Evolutionary conservation across 2,113 vertebrate species (phyloP).

Genomic region (Albula glossodonta): DNA sequence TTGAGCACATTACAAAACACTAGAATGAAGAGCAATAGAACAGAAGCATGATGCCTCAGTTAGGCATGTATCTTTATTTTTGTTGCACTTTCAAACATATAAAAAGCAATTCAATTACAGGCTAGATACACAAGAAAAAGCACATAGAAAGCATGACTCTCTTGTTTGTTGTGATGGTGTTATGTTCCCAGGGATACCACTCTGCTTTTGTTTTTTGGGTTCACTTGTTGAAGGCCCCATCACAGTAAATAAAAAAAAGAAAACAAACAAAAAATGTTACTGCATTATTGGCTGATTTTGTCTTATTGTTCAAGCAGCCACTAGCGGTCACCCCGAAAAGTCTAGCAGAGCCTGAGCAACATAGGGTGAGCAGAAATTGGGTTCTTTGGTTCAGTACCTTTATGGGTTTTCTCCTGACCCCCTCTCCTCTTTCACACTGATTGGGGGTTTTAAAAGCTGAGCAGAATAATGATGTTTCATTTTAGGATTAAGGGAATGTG

Average conservation of each 20-base stretch:
- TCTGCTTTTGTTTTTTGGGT: slow-evolving; percentile 3
- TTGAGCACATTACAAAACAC: no score
- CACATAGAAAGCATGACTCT: background rate
- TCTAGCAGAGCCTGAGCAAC: background rate
- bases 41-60: background rate
- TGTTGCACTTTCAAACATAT: background rate
- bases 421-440: background rate
- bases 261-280: background rate
- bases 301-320: background rate
- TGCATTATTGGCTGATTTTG: background rate
- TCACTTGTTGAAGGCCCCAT: background rate
- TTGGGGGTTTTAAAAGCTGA: background rate
- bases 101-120: slow-evolving; percentile 1
- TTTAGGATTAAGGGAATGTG: background rate
- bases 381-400: background rate
- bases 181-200: slow-evolving; percentile 9
- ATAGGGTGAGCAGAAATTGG: background rate
- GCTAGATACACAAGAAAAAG: background rate
- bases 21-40: no score
- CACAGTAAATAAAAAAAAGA: background rate
- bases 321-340: slow-evolving; percentile 15
- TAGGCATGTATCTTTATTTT: background rate
- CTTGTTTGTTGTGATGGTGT: slow-evolving; percentile 12
- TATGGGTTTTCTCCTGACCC: background rate
- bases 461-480: slow-evolving; percentile 10